phyloP scores from a whole-genome alignment of 1,140 invertebrate genomes.

The Drosophila navojoa region DNA sequence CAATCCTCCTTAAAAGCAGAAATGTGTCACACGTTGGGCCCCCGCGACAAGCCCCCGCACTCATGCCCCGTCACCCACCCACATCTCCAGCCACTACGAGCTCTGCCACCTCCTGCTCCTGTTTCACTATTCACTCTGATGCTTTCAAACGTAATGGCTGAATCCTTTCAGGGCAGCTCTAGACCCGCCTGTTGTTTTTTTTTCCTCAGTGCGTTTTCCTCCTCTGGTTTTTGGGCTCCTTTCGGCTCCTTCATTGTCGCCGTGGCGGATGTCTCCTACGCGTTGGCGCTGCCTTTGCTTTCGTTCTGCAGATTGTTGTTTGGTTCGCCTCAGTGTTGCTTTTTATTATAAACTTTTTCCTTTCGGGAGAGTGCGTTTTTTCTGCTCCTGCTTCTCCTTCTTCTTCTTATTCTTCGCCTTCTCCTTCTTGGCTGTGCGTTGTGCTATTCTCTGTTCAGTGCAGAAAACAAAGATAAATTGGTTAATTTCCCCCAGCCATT shows the following conservation, averaged over 20 bases:
- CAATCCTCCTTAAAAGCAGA: slow-evolving; percentile 83
- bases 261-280: slow-evolving; percentile 69
- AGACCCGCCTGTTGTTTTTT: slow-evolving; percentile 45
- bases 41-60: slow-evolving; percentile 45
- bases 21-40: slow-evolving; percentile 80
- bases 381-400: neutral
- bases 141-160: slow-evolving; percentile 64
- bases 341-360: slow-evolving; percentile 77
- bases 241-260: slow-evolving; percentile 63
- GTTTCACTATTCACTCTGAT: slow-evolving; percentile 22
- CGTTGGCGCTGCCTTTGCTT: slow-evolving; percentile 44
- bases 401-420: neutral
- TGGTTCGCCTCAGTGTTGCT: slow-evolving; percentile 48
- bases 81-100: too few species aligned
- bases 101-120: neutral
- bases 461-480: slow-evolving; percentile 84
- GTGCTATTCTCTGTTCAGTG: slow-evolving; percentile 37
- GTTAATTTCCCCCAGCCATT: slow-evolving; percentile 80
- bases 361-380: slow-evolving; percentile 23
- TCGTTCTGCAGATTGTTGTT: slow-evolving; percentile 37
- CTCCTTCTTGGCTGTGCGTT: slow-evolving; percentile 35
- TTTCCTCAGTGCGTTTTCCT: slow-evolving; percentile 35
- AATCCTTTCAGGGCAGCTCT: slow-evolving; percentile 71
- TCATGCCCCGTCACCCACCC: neutral
- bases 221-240: slow-evolving; percentile 32